phyloP scores from a whole-genome alignment of 2,797 vertebrate species.

The Pogoniulus pusillus region DNA sequence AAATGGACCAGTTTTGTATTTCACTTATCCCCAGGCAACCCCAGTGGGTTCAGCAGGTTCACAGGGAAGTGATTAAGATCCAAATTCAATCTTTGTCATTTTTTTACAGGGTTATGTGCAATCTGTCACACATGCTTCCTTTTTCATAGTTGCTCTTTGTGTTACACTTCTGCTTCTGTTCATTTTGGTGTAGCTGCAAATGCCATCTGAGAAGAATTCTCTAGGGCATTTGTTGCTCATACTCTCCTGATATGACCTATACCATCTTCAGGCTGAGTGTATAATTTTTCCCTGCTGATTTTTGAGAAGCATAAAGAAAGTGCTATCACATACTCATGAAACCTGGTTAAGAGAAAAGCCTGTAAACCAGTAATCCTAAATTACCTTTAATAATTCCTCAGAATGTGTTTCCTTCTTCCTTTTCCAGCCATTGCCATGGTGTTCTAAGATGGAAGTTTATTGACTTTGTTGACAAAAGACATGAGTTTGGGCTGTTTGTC shows the following conservation, averaged over 20 bases:
- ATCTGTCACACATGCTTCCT: neutral
- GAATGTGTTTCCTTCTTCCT: neutral
- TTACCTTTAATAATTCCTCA: neutral
- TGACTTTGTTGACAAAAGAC: neutral
- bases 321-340: neutral
- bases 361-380: neutral
- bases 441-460: neutral
- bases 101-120: constrained; percentile 20
- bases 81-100: neutral
- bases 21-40: constrained; percentile 34
- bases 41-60: constrained; percentile 7
- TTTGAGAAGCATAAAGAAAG: neutral
- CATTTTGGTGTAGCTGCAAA: constrained; percentile 25
- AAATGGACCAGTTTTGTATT: constrained; percentile 43
- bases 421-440: neutral
- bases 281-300: neutral
- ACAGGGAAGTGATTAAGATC: constrained; percentile 8
- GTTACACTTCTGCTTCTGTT: neutral
- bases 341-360: neutral
- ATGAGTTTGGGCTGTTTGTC: neutral
- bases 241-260: neutral
- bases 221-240: neutral
- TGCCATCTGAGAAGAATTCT: neutral
- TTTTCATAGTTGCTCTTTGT: constrained; percentile 5
- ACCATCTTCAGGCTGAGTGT: neutral